phyloP scores from a whole-genome alignment of 2,888 invertebrate species.

The Pycnomerus fuliginosus region DNA sequence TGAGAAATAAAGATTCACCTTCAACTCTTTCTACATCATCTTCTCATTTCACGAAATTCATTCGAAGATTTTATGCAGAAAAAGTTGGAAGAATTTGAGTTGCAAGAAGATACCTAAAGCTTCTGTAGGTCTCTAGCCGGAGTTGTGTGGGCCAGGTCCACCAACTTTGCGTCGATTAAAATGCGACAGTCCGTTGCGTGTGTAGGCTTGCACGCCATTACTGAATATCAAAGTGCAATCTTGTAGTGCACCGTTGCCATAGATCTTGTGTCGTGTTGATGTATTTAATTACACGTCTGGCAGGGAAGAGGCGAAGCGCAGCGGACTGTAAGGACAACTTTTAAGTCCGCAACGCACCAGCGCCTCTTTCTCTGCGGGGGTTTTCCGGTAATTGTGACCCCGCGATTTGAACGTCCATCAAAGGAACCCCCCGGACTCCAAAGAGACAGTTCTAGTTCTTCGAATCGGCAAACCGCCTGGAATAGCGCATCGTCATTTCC shows the following conservation, averaged over 20 bases:
- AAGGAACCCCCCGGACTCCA: constrained; percentile 5
- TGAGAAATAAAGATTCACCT: too few species aligned
- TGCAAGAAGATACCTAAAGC: too few species aligned
- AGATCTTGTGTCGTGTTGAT: constrained; percentile 31
- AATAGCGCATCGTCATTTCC: too few species aligned
- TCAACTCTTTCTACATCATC: too few species aligned
- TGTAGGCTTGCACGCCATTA: constrained; percentile 24
- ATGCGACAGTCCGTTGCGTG: constrained; percentile 13
- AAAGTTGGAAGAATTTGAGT: too few species aligned
- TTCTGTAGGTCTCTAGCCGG: too few species aligned
- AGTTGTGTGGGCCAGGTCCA: too few species aligned
- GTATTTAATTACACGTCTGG: constrained; percentile 31
- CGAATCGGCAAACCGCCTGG: too few species aligned
- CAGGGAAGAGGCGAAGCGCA: constrained; percentile 23
- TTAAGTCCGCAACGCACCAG: constrained; percentile 15
- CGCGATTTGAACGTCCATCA: constrained; percentile 11
- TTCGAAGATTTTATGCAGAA: too few species aligned
- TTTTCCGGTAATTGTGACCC: constrained; percentile 21
- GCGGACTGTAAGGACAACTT: constrained; percentile 24
- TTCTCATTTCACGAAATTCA: too few species aligned
- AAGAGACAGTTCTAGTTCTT: background rate
- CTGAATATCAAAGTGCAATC: constrained; percentile 28
- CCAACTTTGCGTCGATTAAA: too few species aligned
- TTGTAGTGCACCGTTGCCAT: constrained; percentile 28
- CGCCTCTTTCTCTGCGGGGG: constrained; percentile 18